Evolutionary conservation across 2,113 vertebrate genomes (phyloP), one percentile per base, ranked within the genome.

Genomic region (Alectura lathami): DNA sequence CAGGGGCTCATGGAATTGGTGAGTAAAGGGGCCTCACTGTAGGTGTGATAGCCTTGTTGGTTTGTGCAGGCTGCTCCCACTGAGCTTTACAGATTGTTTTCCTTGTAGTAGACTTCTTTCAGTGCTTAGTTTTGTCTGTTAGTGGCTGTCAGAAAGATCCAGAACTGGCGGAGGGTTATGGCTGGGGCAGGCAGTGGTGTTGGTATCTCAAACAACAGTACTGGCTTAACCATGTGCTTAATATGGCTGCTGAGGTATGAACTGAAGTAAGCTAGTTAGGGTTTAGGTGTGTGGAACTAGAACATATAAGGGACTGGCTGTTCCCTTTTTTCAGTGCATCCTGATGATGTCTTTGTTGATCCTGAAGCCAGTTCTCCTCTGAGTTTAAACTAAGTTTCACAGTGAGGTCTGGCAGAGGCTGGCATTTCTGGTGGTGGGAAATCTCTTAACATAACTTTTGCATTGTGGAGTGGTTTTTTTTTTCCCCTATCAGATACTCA

Each of bases 1-100:
- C 99, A 32, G 99, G 99, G 17, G 99, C 99, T 34, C 99, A 99
- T 9, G 99, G 99, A 85, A 99, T 99, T 26, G 99, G 99, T 99
- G 86, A 98, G 99, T 97, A 67, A 78, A 83, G 50, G 48, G 88
- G 40, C 0, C 0, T 53, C 7, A 27, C 86, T 56, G 57, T 4
- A 54, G n/a, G 29, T 68, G n/a, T 36, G n/a, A 47, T 80, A 30
- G 18, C 8, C 34, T 69, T 40, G 45, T 53, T 86, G 43, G 43
- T 80, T 77, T 38, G 24, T 29, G 40, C 29, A 78, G 47, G 14
- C 40, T 50, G 38, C 66, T 93, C 23, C 16, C 10, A 18, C 11
- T 2, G 4, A 36, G 23, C 69, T 2, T 43, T 83, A 62, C 6
- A 34, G 45, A 45, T 13, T 34, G 53, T 43, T 86, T 67, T n/a